These are phyloP conservation scores for Nasonovia ribisnigri DNA, from an alignment of 2,888 invertebrate species.

Conservation along the genomic window DNA sequence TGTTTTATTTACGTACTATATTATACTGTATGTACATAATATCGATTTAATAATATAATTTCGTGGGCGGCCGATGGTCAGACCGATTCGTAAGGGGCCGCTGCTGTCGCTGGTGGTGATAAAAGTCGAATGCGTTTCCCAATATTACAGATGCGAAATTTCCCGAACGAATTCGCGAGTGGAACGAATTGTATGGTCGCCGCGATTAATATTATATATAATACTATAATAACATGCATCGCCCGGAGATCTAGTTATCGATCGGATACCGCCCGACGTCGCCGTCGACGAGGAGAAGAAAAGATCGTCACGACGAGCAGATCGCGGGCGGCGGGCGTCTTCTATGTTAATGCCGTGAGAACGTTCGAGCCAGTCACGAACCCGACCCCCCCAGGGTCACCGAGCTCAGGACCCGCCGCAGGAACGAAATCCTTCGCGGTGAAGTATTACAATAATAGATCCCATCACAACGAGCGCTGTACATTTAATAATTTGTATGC, in stretches of 20 bases:
- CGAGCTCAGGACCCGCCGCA: background rate
- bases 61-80: too few relatives aligned
- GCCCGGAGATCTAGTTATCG: constrained; percentile 18
- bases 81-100: background rate
- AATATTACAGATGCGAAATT: background rate
- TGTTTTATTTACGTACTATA: too few relatives aligned
- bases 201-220: background rate
- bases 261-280: background rate
- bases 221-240: background rate
- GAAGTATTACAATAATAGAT: background rate
- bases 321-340: background rate
- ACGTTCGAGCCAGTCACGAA: constrained; percentile 53
- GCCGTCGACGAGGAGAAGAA: background rate
- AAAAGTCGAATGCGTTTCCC: background rate
- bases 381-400: constrained; percentile 48
- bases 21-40: too few relatives aligned
- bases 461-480: background rate
- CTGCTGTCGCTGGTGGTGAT: background rate
- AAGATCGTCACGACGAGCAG: constrained; percentile 37
- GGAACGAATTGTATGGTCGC: background rate
- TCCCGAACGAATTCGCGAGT: background rate
- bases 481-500: background rate
- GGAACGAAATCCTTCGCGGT: constrained; percentile 8
- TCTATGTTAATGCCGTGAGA: constrained; percentile 46
- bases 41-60: too few relatives aligned